Percentiles rank a stretch among this genome's conserved stretches.
Evolutionary conservation across 2,797 vertebrate genomes (phyloP).

Genomic region (Adelosebastes latens): DNA sequence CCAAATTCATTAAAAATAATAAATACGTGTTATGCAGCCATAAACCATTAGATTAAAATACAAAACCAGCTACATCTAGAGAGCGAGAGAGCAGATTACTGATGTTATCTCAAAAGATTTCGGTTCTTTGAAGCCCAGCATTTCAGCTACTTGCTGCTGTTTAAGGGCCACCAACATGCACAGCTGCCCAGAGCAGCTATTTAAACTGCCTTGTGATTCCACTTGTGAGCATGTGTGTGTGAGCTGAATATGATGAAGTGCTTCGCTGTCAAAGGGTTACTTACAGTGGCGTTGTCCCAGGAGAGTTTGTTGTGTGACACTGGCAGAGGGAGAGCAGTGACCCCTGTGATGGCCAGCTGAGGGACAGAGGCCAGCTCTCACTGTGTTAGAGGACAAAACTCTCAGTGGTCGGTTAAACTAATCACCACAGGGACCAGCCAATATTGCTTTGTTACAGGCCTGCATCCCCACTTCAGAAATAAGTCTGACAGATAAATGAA

Average conservation of each 20-base stretch:
- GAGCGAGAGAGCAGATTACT: background rate
- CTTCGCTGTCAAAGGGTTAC: conserved; percentile 69
- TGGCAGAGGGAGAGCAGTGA: conserved; percentile 64
- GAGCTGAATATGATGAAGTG: conserved; percentile 74
- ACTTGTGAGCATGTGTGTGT: conserved; percentile 38
- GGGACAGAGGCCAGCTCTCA: conserved; percentile 57
- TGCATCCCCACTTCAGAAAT: conserved; percentile 55
- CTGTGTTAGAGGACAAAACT: conserved; percentile 72
- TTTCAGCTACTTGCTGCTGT: conserved; percentile 13
- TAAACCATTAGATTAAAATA: background rate
- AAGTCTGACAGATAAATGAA: conserved; percentile 56
- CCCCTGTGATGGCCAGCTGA: conserved; percentile 63
- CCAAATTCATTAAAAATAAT: background rate
- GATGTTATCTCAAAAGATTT: background rate
- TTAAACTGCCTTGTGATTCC: conserved; percentile 31
- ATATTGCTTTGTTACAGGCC: conserved; percentile 38
- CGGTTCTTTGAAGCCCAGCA: background rate
- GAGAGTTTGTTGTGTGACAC: conserved; percentile 70
- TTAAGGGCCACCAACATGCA: conserved; percentile 25
- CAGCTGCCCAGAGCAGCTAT: conserved; percentile 25
- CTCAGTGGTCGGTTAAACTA: conserved; percentile 80
- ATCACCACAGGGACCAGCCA: conserved; percentile 73
- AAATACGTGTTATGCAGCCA: background rate
- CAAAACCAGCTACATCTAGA: background rate
- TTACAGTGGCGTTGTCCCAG: conserved; percentile 62